phyloP scores from a whole-genome alignment of 2,888 invertebrate species.

The Drosophila neonasuta region DNA sequence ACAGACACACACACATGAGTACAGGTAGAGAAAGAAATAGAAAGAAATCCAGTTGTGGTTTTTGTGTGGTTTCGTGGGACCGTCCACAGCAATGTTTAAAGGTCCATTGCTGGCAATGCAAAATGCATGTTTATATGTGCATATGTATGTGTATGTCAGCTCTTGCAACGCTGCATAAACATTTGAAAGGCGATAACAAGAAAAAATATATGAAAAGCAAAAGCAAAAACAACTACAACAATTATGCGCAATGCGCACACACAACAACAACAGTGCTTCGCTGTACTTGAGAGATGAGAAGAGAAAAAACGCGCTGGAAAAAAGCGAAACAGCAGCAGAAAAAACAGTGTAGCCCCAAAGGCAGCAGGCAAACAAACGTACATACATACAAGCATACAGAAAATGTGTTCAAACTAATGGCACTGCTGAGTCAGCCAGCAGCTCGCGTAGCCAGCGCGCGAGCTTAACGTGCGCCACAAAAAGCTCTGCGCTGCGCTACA shows the following conservation, averaged over 20 bases:
- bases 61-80: conserved; percentile 49
- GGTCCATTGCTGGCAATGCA: conserved; percentile 24
- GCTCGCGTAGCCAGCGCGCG: conserved; percentile 40
- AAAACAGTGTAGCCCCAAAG: conserved; percentile 29
- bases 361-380: conserved; percentile 19
- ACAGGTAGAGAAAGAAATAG: conserved; percentile 40
- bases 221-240: conserved; percentile 38
- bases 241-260: conserved; percentile 52
- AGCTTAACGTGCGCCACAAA: conserved; percentile 42
- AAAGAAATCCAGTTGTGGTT: conserved; percentile 67
- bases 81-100: conserved; percentile 23
- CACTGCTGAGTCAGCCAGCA: conserved; percentile 57
- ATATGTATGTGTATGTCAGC: conserved; percentile 27
- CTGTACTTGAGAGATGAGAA: conserved; percentile 35
- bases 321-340: conserved; percentile 22
- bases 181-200: conserved; percentile 46
- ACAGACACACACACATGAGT: not conserved
- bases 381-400: conserved; percentile 46
- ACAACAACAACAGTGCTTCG: conserved; percentile 11
- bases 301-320: conserved; percentile 28
- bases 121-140: not conserved
- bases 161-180: conserved; percentile 41
- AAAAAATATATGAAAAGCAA: conserved; percentile 16
- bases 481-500: conserved; percentile 52
- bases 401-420: conserved; percentile 71